A percentile compares a stretch with the other conserved stretches of the same genome.
Evolutionary conservation across 1,140 invertebrate species (phyloP).

Genomic region (Habropoda laboriosa): DNA sequence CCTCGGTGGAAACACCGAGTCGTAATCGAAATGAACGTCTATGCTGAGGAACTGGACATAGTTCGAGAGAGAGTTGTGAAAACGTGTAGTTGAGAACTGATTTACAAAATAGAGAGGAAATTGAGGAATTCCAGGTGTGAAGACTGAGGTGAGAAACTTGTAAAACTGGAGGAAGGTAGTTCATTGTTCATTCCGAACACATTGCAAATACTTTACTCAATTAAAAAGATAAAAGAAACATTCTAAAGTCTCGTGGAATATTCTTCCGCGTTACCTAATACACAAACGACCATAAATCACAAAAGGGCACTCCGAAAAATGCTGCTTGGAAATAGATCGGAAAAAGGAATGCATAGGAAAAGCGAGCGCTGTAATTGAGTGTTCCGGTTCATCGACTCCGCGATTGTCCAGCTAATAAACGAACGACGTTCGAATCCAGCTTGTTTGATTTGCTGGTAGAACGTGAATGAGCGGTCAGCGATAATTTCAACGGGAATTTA

Average conservation of each 20-base stretch:
- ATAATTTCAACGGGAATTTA: conserved; percentile 38
- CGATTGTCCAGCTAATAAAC: not conserved
- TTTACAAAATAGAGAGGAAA: too few species aligned
- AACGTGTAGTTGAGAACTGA: too few species aligned
- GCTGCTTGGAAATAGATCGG: not conserved
- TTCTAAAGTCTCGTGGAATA: not conserved
- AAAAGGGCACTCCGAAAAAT: not conserved
- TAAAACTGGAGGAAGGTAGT: too few species aligned
- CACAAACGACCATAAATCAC: too few species aligned
- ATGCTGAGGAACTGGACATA: not conserved
- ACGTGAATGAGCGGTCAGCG: conserved; percentile 1
- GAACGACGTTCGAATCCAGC: not conserved
- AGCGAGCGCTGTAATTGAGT: not conserved
- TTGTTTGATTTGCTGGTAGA: conserved; percentile 12
- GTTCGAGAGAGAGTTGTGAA: too few species aligned
- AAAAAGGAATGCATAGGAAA: not conserved
- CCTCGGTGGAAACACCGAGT: too few species aligned
- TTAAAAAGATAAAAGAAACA: not conserved
- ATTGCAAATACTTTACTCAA: too few species aligned
- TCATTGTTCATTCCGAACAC: too few species aligned
- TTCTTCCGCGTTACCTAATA: too few species aligned
- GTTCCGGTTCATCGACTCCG: conserved; percentile 8
- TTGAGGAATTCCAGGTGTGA: too few species aligned
- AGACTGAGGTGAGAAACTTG: too few species aligned
- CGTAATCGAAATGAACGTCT: not conserved